A percentile compares a stretch with the other conserved stretches of the same genome.
These are phyloP conservation scores for Vireo griseus DNA, from an alignment of 2,797 vertebrate genomes.

Conservation along the genomic window DNA sequence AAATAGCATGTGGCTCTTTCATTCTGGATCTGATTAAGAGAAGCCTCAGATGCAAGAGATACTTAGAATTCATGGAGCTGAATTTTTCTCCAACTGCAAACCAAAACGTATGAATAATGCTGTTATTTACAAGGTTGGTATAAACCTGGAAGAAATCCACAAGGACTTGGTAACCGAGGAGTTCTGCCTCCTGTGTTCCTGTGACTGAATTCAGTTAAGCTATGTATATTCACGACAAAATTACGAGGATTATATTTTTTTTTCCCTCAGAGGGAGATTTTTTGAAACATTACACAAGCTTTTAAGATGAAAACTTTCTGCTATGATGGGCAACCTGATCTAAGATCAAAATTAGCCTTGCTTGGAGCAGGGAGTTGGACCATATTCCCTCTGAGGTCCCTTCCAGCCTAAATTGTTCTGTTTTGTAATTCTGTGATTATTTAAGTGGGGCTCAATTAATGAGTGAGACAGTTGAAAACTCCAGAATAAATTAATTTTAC, in stretches of 20 bases:
- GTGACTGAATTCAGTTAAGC: background rate
- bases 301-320: background rate
- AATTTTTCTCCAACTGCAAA: slow-evolving; percentile 9
- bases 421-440: background rate
- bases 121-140: background rate
- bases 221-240: background rate
- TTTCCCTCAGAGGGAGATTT: background rate
- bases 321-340: background rate
- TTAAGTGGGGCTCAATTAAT: background rate
- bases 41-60: background rate
- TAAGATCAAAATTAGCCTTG: background rate
- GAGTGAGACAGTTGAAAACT: background rate
- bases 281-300: background rate
- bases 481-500: background rate
- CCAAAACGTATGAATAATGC: background rate
- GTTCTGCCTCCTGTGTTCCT: background rate
- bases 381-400: background rate
- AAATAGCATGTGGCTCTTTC: background rate
- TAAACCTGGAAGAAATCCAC: slow-evolving; percentile 9
- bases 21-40: background rate
- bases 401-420: background rate
- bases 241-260: background rate
- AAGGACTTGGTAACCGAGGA: background rate
- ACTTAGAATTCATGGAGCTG: background rate
- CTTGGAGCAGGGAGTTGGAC: background rate